Conservation (phyloP, 2,888 invertebrate genomes). For the Drosophila rubida region DNA sequence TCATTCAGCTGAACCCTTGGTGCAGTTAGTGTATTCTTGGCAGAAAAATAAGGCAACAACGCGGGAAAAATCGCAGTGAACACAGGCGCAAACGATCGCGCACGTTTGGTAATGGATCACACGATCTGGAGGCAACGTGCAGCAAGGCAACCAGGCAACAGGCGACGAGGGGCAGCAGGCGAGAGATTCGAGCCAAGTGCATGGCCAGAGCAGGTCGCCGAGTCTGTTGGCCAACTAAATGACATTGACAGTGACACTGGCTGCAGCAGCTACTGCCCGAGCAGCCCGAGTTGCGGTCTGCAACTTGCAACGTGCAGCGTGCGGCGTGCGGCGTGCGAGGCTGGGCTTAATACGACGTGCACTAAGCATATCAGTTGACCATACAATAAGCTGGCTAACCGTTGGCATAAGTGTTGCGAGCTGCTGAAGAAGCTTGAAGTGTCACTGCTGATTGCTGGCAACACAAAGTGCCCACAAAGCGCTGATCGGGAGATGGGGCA, state of each 20-base stretch:
- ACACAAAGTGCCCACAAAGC: not conserved
- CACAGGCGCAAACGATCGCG: constrained; percentile 80
- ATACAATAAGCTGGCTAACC: constrained; percentile 68
- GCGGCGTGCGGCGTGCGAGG: constrained; percentile 9
- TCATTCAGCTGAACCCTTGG: not conserved
- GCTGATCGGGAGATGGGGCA: not conserved
- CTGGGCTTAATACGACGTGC: constrained; percentile 74
- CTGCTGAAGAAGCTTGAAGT: constrained; percentile 83
- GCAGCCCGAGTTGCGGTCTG: too few relatives aligned
- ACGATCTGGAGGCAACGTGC: constrained; percentile 54
- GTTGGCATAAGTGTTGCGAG: constrained; percentile 75
- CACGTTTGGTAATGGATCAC: constrained; percentile 82
- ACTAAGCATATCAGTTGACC: constrained; percentile 79
- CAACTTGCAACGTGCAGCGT: not conserved
- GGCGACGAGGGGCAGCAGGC: constrained; percentile 5
- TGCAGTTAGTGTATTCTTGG: constrained; percentile 29
- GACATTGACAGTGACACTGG: constrained; percentile 82
- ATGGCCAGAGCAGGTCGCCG: constrained; percentile 14
- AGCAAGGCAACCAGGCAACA: not conserved
- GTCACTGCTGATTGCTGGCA: constrained; percentile 76
- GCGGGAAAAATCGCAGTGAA: constrained; percentile 61
- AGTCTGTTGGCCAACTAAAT: constrained; percentile 72
- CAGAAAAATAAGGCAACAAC: constrained; percentile 14
- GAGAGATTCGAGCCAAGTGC: constrained; percentile 42
- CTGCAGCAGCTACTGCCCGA: not conserved